Conservation (phyloP, 2,888 invertebrate species). For the Tipula vernalis region DNA sequence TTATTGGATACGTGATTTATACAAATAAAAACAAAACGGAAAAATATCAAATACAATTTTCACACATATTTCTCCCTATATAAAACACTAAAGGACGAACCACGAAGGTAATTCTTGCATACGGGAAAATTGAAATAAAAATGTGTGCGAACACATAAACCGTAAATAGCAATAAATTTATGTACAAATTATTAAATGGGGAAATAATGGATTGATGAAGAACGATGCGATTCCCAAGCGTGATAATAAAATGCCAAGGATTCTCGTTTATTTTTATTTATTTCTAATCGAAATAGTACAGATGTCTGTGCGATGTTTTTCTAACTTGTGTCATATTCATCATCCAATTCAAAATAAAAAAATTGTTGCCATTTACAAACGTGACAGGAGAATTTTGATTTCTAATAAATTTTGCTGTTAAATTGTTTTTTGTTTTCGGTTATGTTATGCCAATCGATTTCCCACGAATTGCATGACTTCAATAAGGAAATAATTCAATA, state of each 20-base stretch:
- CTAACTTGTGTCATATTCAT: neutral
- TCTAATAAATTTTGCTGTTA: neutral
- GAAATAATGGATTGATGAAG: neutral
- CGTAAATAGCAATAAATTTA: neutral
- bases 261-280: neutral
- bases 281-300: neutral
- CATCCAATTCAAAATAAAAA: neutral
- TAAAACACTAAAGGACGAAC: neutral
- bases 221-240: neutral
- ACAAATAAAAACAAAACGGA: neutral
- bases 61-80: neutral
- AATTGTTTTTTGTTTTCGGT: neutral
- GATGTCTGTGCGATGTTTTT: neutral
- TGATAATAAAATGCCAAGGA: neutral
- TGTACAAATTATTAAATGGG: neutral
- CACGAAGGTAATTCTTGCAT: neutral
- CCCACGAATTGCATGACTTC: neutral
- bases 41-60: neutral
- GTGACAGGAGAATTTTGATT: neutral
- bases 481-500: neutral
- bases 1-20: neutral
- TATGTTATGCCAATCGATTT: neutral
- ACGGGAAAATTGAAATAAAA: neutral
- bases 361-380: neutral
- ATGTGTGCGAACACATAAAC: neutral